A percentile compares a stretch with the other conserved stretches of the same genome.
Conservation (phyloP, 2,113 vertebrate genomes). For the Neodontobutis hainanensis region DNA sequence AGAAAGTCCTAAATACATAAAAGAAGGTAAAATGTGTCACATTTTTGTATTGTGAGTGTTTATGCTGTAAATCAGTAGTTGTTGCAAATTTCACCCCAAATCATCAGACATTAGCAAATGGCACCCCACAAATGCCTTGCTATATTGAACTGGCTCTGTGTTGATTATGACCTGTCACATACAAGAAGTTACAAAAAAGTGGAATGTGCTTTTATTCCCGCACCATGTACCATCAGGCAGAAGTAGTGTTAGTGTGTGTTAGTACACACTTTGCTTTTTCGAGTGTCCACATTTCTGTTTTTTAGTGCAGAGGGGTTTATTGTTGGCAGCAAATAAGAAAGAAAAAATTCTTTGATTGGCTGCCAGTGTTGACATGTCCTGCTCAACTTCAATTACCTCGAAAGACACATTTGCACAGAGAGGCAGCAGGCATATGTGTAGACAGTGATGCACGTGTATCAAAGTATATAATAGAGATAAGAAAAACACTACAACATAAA, state of each 20-base stretch:
- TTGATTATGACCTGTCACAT: slow-evolving; percentile 24
- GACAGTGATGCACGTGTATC: slow-evolving; percentile 12
- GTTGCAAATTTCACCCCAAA: neutral
- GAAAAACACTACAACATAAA: neutral
- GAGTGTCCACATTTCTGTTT: slow-evolving; percentile 8
- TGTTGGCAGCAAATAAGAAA: slow-evolving; percentile 47
- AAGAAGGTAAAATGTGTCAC: slow-evolving; percentile 45
- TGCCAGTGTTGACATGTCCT: slow-evolving; percentile 65
- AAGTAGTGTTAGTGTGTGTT: neutral
- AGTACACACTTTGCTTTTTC: slow-evolving; percentile 5
- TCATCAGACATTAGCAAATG: neutral
- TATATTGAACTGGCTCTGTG: slow-evolving; percentile 8
- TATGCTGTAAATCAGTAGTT: slow-evolving; percentile 1
- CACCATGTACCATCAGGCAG: slow-evolving; percentile 12
- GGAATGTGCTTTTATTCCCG: slow-evolving; percentile 8
- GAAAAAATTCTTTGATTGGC: slow-evolving; percentile 55
- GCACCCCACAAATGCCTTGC: neutral
- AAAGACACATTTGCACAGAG: slow-evolving; percentile 26
- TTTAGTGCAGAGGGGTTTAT: slow-evolving; percentile 48
- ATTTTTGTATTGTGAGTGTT: slow-evolving; percentile 20
- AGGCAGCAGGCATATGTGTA: slow-evolving; percentile 13
- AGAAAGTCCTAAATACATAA: slow-evolving; percentile 47
- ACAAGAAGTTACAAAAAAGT: slow-evolving; percentile 4
- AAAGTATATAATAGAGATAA: slow-evolving; percentile 18
- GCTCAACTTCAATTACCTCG: slow-evolving; percentile 57